Evolutionary conservation across 2,797 vertebrate genomes (phyloP), one percentile per base, ranked within the genome.

Genomic region (Neopelma chrysocephalum): DNA sequence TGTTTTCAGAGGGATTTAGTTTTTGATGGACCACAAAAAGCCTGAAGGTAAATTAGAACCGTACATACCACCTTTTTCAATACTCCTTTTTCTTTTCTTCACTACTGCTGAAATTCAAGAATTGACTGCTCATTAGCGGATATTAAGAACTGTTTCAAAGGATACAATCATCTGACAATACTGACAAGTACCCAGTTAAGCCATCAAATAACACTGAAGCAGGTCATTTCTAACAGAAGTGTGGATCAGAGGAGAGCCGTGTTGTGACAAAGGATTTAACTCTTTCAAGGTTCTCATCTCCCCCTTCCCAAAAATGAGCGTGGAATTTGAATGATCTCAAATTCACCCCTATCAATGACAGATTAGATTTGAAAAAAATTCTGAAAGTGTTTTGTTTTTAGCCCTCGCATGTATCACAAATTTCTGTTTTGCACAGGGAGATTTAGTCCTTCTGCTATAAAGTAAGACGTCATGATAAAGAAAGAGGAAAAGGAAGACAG

Each of bases 401-500:
- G 66, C 12, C 5, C 23, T 73, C 89, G 45, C 2, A 64, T 84
- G 81, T 61, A 70, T 61, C 25, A 76, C 15, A 88, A 50, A 17
- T 70, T 88, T 50, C 3, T 70, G 32, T 72, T 91, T 87, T 15
- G 43, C 21, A 50, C 1, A 1, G 8, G 56, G 11, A 96, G 20
- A 83, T 81, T 79, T 56, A 54, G 47, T 73, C 21, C 53, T 90
- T 94, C 31, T 0, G 0, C 42, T 83, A 47, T 32, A 80, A 93
- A 92, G 77, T 75, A 93, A 92, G 79, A 84, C n/a, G 80, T 77
- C n/a, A 51, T 23, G 25, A 22, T 54, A 73, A 94, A 89, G 38
- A 78, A 77, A 70, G 17, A 61, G 54, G 32, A 53, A 93, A 91
- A 85, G 48, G 26, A 82, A 94, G 51, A 31, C 77, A 43, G 48